phyloP scores from a whole-genome alignment of 1,140 invertebrate genomes.

The Drosophila nebulosa region DNA sequence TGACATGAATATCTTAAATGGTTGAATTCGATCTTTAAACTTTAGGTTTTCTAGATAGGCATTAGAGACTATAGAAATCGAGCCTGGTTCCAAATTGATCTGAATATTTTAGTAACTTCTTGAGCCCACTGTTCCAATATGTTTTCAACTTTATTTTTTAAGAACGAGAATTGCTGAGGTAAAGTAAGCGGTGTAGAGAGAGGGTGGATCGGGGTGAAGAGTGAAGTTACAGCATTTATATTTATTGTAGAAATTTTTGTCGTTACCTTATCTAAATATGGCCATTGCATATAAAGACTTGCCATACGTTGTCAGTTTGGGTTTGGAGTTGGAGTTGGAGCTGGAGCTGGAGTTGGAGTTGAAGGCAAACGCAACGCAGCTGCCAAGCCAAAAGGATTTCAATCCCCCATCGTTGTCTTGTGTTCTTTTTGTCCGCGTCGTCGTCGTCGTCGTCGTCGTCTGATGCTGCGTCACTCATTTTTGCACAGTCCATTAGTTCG shows the following conservation, averaged over 20 bases:
- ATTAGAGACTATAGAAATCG: no score
- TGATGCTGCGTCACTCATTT: slow-evolving; percentile 76
- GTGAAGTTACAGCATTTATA: slow-evolving; percentile 49
- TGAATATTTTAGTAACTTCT: no score
- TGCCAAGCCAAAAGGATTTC: slow-evolving; percentile 43
- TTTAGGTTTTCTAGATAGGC: no score
- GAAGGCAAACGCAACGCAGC: slow-evolving; percentile 38
- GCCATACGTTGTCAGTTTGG: slow-evolving; percentile 37
- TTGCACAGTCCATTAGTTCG: slow-evolving; percentile 77
- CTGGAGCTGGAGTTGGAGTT: no score
- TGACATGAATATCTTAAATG: not conserved
- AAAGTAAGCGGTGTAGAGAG: not conserved
- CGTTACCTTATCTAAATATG: slow-evolving; percentile 78
- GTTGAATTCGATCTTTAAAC: not conserved
- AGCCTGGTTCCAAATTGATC: no score
- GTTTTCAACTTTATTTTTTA: slow-evolving; percentile 57
- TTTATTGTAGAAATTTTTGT: slow-evolving; percentile 69
- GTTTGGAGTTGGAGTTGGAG: not conserved
- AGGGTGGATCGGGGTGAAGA: not conserved
- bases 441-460: slow-evolving; percentile 3
- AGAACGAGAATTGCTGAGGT: not conserved
- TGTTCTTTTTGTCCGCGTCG: not conserved
- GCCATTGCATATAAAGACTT: slow-evolving; percentile 75
- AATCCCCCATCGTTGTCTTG: slow-evolving; percentile 6
- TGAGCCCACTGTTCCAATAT: slow-evolving; percentile 2